A percentile compares a stretch with the other conserved stretches of the same genome.
These are phyloP conservation scores for Patiria miniata DNA, from an alignment of 35 echinoderm and acorn worm genomes.

Conservation along the genomic window DNA sequence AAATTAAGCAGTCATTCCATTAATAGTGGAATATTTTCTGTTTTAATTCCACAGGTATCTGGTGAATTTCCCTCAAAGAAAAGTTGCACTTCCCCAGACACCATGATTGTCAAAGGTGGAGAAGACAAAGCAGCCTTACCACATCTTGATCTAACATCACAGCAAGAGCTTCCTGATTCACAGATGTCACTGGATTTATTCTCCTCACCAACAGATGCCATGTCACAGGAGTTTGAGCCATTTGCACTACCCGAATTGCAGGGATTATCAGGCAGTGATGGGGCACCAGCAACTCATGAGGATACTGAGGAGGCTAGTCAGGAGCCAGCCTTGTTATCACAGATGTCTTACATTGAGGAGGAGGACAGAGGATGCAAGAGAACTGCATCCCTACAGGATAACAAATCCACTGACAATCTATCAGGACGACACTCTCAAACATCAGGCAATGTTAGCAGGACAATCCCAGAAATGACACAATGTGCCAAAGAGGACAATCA, in stretches of 20 bases:
- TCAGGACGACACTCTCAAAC: neutral
- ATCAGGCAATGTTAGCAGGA: neutral
- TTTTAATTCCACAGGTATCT: too few relatives aligned
- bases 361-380: neutral
- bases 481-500: neutral
- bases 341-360: slow-evolving; percentile 22
- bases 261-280: neutral
- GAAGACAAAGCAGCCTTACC: too few relatives aligned
- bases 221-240: neutral
- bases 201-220: slow-evolving; percentile 1
- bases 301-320: neutral
- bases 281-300: neutral
- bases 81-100: too few relatives aligned
- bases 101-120: too few relatives aligned
- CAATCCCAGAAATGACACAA: neutral
- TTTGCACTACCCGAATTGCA: neutral
- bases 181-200: neutral
- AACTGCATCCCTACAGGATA: neutral
- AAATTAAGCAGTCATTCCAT: too few relatives aligned
- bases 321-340: neutral
- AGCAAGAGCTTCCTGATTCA: neutral
- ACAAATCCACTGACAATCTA: neutral
- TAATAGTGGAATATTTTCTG: too few relatives aligned
- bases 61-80: too few relatives aligned
- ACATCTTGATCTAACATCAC: too few relatives aligned